Evolutionary conservation across 2,888 invertebrate genomes (phyloP), one percentile per base, ranked within the genome.

Genomic region (Tholera decimalis): DNA sequence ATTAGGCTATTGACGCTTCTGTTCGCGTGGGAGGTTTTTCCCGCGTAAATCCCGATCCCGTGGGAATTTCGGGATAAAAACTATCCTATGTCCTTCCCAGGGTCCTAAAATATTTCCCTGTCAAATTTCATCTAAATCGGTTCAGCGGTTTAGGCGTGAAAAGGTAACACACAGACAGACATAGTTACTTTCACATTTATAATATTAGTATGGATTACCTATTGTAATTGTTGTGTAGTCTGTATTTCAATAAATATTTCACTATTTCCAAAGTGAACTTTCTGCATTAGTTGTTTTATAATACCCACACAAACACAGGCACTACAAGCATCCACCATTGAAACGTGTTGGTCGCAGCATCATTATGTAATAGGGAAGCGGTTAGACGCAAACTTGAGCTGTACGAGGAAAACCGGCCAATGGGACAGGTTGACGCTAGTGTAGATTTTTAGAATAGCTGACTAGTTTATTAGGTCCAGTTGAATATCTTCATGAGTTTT

Each of bases 351-450:
- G 44, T 28, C 49, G 35, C 51, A 41, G 43, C 3, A 33, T 60
- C 46, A 57, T 74, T 65, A 76, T 60, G 54, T 60, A 76, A 76
- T 54, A 71, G 66, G 60, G 71, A 76, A 74, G 71, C 58, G 28
- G 56, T 75, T 64, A 70, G 18, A 56, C 28, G 28, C 67, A 50
- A 65, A 71, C 71, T 54, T 60, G 64, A 75, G 57, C 18, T 50
- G 37, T 44, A 49, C 39, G 50, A 65, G 30, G 22, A 26, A 73
- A 57, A 71, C 65, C 6, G 3, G 7, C 9, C 39, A 26, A 57
- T 24, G 20, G 22, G 53, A 71, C 71, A 65, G 65, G 65, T 71
- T 57, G 57, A 54, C 41, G 26, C 1, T 54, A 37, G 30, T 39
- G 20, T 33, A 71, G 37, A 70, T 71, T 41, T 49, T 65, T 64